These are phyloP conservation scores for Hirundichthys speculiger DNA, from an alignment of 2,113 vertebrate genomes.

Conservation along the genomic window DNA sequence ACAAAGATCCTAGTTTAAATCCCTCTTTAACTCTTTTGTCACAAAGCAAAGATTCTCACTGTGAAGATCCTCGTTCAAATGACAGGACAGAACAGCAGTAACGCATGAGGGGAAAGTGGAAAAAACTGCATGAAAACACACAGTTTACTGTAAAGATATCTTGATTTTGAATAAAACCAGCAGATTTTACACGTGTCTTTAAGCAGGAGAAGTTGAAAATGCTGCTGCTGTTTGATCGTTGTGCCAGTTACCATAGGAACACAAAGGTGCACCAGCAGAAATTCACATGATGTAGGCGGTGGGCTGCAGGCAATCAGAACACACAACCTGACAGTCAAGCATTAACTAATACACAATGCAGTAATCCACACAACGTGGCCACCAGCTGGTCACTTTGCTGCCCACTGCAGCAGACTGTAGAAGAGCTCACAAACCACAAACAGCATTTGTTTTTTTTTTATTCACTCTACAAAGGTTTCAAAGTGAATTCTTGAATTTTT, in stretches of 20 bases:
- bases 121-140: neutral
- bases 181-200: constrained; percentile 28
- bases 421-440: neutral
- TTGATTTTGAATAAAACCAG: too few species aligned
- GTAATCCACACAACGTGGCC: constrained; percentile 22
- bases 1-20: neutral
- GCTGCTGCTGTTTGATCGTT: constrained; percentile 60
- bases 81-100: neutral
- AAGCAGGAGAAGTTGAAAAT: constrained; percentile 54
- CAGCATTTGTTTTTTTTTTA: neutral
- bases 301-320: constrained; percentile 57
- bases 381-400: constrained; percentile 32
- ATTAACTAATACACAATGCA: constrained; percentile 37
- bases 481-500: constrained; percentile 5
- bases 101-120: neutral
- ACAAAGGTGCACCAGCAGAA: constrained; percentile 56
- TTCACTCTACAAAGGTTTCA: constrained; percentile 1
- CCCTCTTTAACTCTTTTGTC: constrained; percentile 2
- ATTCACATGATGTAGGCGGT: constrained; percentile 65
- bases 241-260: constrained; percentile 71
- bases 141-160: too few species aligned
- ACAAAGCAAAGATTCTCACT: constrained; percentile 12
- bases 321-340: constrained; percentile 57
- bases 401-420: constrained; percentile 21
- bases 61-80: neutral